A percentile compares a stretch with the other conserved stretches of the same genome.
These are phyloP conservation scores for Belonocnema kinseyi DNA, from an alignment of 1,140 invertebrate genomes.

Conservation along the genomic window DNA sequence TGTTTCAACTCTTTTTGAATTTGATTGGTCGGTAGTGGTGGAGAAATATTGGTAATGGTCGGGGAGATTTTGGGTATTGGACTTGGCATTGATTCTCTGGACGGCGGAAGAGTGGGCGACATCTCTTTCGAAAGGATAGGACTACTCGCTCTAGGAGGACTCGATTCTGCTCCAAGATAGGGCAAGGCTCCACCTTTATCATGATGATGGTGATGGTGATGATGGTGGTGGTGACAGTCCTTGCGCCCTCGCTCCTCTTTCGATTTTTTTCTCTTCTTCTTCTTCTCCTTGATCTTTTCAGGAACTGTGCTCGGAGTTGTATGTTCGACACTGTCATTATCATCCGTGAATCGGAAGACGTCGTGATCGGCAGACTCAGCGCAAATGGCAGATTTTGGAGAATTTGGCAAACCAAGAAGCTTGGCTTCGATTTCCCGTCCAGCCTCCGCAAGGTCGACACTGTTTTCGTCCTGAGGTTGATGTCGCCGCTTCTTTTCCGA, in stretches of 20 bases:
- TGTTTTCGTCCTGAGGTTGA: constrained; percentile 82
- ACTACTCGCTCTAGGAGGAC: constrained; percentile 70
- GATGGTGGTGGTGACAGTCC: constrained; percentile 79
- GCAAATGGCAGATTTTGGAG: constrained; percentile 63
- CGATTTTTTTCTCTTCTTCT: constrained; percentile 88
- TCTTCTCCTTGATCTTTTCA: constrained; percentile 83
- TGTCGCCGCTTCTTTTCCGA: constrained; percentile 83
- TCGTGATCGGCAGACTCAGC: constrained; percentile 74
- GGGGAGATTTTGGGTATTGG: constrained; percentile 77
- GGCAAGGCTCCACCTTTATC: constrained; percentile 67
- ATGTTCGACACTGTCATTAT: constrained; percentile 78
- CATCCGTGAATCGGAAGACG: constrained; percentile 79
- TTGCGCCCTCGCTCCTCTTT: constrained; percentile 85
- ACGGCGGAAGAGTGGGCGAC: constrained; percentile 68
- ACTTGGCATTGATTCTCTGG: constrained; percentile 75
- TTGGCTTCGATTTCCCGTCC: constrained; percentile 88
- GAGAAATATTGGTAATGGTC: constrained; percentile 56
- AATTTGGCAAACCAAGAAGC: constrained; percentile 78
- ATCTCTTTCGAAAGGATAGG: constrained; percentile 65
- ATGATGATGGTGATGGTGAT: constrained; percentile 71
- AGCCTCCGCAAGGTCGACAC: constrained; percentile 86
- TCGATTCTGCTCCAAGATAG: constrained; percentile 67
- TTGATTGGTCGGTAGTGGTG: constrained; percentile 62
- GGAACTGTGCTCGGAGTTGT: constrained; percentile 63
- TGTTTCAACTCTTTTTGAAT: constrained; percentile 57